A percentile compares a stretch with the other conserved stretches of the same genome.
Conservation (phyloP, 2,113 vertebrate species). For the Myocastor coypus region DNA sequence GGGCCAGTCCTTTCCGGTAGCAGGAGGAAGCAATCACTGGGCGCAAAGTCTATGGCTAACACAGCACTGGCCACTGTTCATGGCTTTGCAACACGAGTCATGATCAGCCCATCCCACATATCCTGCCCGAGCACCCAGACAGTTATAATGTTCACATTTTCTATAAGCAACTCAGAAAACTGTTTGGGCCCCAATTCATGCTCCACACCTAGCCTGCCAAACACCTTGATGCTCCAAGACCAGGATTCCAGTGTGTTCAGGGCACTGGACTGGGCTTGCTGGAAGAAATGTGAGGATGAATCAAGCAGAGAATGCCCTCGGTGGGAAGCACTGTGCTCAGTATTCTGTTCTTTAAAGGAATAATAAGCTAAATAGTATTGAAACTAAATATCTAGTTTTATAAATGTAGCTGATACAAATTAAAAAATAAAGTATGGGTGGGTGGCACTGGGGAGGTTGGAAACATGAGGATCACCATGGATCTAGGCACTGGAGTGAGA, state of each 20-base stretch:
- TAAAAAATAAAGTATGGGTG: neutral
- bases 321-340: neutral
- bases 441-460: too few species aligned
- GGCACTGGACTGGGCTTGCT: neutral
- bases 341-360: neutral
- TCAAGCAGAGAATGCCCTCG: neutral
- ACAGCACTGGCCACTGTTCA: fast-evolving
- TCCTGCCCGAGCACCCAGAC: neutral
- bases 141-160: fast-evolving
- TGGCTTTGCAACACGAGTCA: neutral
- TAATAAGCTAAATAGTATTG: neutral
- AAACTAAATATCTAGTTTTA: neutral
- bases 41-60: neutral
- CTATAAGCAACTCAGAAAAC: neutral
- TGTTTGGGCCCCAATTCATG: neutral
- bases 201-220: too few species aligned
- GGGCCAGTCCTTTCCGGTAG: neutral
- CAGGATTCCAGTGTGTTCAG: neutral
- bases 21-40: too few species aligned
- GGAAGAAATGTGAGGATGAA: too few species aligned
- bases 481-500: too few species aligned
- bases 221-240: fast-evolving
- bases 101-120: fast-evolving
- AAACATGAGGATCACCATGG: too few species aligned
- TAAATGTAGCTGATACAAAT: neutral